Evolutionary conservation across 2,888 invertebrate species (phyloP).

Genomic region (Macropis europaea): DNA sequence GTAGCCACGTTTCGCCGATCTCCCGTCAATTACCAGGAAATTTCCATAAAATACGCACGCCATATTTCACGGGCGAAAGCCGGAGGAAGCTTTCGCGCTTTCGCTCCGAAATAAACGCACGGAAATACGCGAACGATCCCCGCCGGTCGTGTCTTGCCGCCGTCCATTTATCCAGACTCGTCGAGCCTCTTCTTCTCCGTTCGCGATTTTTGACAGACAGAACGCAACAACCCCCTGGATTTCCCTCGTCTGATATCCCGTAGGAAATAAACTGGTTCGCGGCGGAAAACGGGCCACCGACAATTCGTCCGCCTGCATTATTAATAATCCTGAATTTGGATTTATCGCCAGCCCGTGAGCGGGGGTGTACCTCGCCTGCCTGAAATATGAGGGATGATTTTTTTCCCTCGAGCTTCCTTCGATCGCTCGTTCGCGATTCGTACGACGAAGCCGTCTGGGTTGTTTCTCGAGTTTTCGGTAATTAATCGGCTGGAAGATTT

Average conservation of each 20-base stretch:
- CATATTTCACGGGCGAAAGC: too few species aligned
- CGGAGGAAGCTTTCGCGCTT: too few species aligned
- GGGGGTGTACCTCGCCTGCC: slow-evolving; percentile 27
- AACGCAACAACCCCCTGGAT: slow-evolving; percentile 22
- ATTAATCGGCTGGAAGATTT: slow-evolving; percentile 4
- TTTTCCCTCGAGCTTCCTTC: background rate
- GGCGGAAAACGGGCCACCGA: slow-evolving; percentile 45
- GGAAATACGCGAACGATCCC: too few species aligned
- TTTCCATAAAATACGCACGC: too few species aligned
- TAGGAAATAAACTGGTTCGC: slow-evolving; percentile 60
- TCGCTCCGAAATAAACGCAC: too few species aligned
- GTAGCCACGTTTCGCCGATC: too few species aligned
- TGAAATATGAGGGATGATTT: slow-evolving; percentile 6
- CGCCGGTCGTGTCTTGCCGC: slow-evolving; percentile 1
- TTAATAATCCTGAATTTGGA: slow-evolving; percentile 54
- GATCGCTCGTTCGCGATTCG: background rate
- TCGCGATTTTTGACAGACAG: slow-evolving; percentile 59
- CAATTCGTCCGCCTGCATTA: slow-evolving; percentile 57
- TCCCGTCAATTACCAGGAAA: too few species aligned
- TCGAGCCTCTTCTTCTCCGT: slow-evolving; percentile 27
- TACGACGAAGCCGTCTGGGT: background rate
- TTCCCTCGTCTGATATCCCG: slow-evolving; percentile 37
- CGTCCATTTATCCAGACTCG: slow-evolving; percentile 53
- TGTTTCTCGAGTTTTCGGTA: background rate
- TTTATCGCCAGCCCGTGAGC: slow-evolving; percentile 43